A percentile compares a stretch with the other conserved stretches of the same genome.
These are phyloP conservation scores for silkworm (Bombyx mori) DNA, from an alignment of 1,140 invertebrate genomes.

Conservation along the genomic window DNA sequence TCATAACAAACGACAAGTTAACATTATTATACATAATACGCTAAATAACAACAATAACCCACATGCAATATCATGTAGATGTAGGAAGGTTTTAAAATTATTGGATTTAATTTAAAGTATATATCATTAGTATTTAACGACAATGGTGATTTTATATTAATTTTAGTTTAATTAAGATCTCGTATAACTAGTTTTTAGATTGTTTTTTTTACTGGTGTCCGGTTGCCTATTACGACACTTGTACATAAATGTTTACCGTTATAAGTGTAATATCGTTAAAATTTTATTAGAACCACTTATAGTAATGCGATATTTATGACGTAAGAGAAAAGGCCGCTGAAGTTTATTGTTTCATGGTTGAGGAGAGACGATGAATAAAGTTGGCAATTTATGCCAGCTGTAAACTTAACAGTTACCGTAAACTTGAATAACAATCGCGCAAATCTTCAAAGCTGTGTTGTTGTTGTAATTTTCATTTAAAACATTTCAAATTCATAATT, in stretches of 20 bases:
- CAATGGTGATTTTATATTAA: no score
- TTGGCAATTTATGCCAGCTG: constrained; percentile 42
- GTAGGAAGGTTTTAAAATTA: no score
- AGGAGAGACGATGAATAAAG: constrained; percentile 46
- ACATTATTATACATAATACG: no score
- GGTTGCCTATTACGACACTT: background rate
- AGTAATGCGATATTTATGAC: constrained; percentile 59
- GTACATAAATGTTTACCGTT: constrained; percentile 15
- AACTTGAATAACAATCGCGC: constrained; percentile 31
- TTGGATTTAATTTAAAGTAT: no score
- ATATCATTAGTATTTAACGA: no score
- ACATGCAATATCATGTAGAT: no score
- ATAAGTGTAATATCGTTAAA: constrained; percentile 36
- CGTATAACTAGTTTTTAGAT: no score
- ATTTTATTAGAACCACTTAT: constrained; percentile 49
- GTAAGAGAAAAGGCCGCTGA: constrained; percentile 26
- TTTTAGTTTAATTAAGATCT: no score
- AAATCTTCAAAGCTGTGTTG: constrained; percentile 22
- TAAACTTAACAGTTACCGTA: constrained; percentile 37
- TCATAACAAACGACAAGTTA: no score
- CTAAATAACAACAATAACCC: no score
- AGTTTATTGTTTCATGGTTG: constrained; percentile 55
- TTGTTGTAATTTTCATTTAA: constrained; percentile 7
- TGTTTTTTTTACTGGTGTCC: no score
- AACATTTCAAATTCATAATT: no score